phyloP scores from a whole-genome alignment of 2,888 invertebrate genomes.

The Chalcosyrphus nemorum region DNA sequence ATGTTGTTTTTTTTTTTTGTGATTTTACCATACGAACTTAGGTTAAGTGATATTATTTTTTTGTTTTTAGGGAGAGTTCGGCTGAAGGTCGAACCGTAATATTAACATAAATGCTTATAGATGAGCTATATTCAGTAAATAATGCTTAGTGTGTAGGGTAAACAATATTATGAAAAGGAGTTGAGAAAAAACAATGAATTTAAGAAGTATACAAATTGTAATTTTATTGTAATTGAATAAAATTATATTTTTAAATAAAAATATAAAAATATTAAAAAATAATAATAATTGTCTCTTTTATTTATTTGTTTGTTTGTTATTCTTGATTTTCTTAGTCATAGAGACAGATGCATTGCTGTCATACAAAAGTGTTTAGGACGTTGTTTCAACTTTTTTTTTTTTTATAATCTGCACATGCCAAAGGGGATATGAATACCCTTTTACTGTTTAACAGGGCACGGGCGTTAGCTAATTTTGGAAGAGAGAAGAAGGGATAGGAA shows the following conservation, averaged over 20 bases:
- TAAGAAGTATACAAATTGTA: constrained; percentile 45
- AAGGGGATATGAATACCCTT: too few relatives aligned
- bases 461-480: too few relatives aligned
- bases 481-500: too few relatives aligned
- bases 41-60: constrained; percentile 46
- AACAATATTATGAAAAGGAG: constrained; percentile 8
- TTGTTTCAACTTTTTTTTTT: too few relatives aligned
- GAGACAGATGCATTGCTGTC: too few relatives aligned
- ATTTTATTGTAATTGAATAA: constrained; percentile 62
- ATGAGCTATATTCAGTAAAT: constrained; percentile 14
- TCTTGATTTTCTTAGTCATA: too few relatives aligned
- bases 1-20: constrained; percentile 68
- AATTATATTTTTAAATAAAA: constrained; percentile 70
- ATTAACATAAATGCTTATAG: constrained; percentile 24
- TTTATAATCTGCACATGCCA: too few relatives aligned
- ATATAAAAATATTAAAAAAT: constrained; percentile 39
- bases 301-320: neutral
- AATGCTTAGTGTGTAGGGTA: constrained; percentile 24
- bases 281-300: too few relatives aligned
- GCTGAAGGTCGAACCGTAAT: constrained; percentile 31
- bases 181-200: constrained; percentile 43
- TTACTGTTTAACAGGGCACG: too few relatives aligned
- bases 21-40: constrained; percentile 72
- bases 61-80: constrained; percentile 29
- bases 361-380: too few relatives aligned